These are phyloP conservation scores for Nemapogon koenigi DNA, from an alignment of 2,888 invertebrate genomes.

Conservation along the genomic window DNA sequence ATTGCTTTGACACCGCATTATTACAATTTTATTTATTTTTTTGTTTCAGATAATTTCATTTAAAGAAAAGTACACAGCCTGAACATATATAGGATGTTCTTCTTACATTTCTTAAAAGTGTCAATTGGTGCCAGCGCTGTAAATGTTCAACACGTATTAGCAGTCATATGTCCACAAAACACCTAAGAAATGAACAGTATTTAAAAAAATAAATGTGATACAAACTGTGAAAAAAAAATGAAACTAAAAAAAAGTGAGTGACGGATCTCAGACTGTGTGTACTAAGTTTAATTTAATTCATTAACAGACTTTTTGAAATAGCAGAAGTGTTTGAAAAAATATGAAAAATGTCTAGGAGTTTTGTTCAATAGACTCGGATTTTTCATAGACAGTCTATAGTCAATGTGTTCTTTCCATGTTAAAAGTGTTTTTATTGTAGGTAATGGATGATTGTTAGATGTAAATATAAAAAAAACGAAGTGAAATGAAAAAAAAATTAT, in stretches of 20 bases:
- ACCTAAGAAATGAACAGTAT: constrained; percentile 47
- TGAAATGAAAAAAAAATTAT: too few relatives aligned
- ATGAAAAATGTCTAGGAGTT: too few relatives aligned
- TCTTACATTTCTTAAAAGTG: background rate
- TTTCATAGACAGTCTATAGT: too few relatives aligned
- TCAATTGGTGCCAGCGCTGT: background rate
- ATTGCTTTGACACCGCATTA: too few relatives aligned
- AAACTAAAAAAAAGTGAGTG: constrained; percentile 52
- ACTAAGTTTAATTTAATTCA: constrained; percentile 38
- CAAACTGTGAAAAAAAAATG: constrained; percentile 44
- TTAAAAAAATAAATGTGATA: constrained; percentile 52
- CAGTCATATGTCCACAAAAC: constrained; percentile 29
- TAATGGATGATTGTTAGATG: too few relatives aligned
- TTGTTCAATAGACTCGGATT: too few relatives aligned
- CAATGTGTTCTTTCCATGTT: too few relatives aligned
- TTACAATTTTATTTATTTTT: too few relatives aligned
- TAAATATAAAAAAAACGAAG: too few relatives aligned
- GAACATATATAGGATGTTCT: constrained; percentile 24
- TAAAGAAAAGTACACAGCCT: constrained; percentile 48
- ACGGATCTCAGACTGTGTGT: constrained; percentile 57
- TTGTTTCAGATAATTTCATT: constrained; percentile 37
- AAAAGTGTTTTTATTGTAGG: too few relatives aligned
- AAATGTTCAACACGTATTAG: constrained; percentile 19
- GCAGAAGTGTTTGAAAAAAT: too few relatives aligned
- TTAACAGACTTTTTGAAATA: constrained; percentile 11